Conservation (phyloP, 1,140 invertebrate genomes). For the Brachionus paranguensis region DNA sequence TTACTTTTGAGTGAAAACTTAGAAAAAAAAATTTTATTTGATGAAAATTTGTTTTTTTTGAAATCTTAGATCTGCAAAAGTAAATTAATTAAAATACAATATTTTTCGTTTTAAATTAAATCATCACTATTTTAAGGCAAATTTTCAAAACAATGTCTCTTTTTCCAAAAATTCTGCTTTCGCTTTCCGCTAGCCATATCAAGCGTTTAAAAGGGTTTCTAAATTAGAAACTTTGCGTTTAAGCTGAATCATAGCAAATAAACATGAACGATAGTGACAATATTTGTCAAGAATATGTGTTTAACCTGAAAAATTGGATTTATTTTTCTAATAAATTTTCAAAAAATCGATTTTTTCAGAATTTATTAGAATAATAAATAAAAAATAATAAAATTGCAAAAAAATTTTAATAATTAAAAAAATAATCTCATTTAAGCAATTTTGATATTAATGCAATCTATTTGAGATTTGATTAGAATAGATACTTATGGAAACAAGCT, state of each 20-base stretch:
- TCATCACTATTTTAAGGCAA: not conserved
- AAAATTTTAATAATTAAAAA: not conserved
- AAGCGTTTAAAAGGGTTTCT: not conserved
- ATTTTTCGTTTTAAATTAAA: not conserved
- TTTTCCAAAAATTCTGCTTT: not conserved
- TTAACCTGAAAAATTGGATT: not conserved
- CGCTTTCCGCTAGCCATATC: not conserved
- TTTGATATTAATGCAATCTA: not conserved
- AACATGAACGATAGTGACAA: not conserved
- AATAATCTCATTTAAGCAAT: not conserved
- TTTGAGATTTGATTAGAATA: not conserved
- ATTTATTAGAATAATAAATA: not conserved
- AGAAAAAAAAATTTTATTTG: not conserved
- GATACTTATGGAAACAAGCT: not conserved
- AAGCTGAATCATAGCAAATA: not conserved
- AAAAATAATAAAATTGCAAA: not conserved
- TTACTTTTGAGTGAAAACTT: not conserved
- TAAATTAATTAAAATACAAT: not conserved
- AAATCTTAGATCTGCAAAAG: not conserved
- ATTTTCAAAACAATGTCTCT: not conserved
- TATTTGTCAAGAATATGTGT: not conserved
- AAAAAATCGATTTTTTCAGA: not conserved
- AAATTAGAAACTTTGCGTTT: not conserved
- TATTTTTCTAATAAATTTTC: not conserved
- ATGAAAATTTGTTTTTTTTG: not conserved